These are phyloP conservation scores for Drosophila aldrichi DNA, from an alignment of 2,888 invertebrate genomes.

Conservation along the genomic window DNA sequence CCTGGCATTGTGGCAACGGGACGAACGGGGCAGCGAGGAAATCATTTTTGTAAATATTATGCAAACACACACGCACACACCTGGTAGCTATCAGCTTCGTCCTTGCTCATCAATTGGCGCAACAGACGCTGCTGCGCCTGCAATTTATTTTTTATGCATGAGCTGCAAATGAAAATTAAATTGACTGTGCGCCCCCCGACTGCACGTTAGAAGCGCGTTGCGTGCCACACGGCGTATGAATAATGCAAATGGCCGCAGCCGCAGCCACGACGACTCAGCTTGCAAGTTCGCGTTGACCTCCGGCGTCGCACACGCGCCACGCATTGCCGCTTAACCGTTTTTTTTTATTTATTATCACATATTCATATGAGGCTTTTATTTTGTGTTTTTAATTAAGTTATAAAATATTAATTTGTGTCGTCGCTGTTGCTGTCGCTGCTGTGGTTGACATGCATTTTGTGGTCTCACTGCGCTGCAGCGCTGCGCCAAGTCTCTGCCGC, in stretches of 20 bases:
- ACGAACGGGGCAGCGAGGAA: constrained; percentile 22
- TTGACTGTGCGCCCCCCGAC: constrained; percentile 59
- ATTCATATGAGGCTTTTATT: constrained; percentile 54
- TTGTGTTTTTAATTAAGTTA: constrained; percentile 77
- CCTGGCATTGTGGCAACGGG: constrained; percentile 37
- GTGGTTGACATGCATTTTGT: constrained; percentile 76
- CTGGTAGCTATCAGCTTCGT: constrained; percentile 44
- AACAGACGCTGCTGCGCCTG: constrained; percentile 33
- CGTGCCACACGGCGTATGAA: constrained; percentile 56
- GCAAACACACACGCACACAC: constrained; percentile 21
- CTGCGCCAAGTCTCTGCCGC: constrained; percentile 32
- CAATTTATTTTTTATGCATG: constrained; percentile 72
- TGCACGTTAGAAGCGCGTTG: constrained; percentile 32
- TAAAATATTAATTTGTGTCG: constrained; percentile 73
- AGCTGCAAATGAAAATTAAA: constrained; percentile 76
- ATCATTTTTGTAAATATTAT: constrained; percentile 68
- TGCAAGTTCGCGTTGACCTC: constrained; percentile 55
- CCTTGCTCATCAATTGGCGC: constrained; percentile 40
- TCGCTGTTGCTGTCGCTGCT: constrained; percentile 5
- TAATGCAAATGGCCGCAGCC: constrained; percentile 51
- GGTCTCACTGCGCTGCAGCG: constrained; percentile 53
- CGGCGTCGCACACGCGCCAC: not conserved
- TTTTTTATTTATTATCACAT: constrained; percentile 55
- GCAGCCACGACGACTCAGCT: constrained; percentile 33
- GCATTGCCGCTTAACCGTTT: constrained; percentile 34